Conservation (phyloP, 2,113 vertebrate species). For the Amia ocellicauda region DNA sequence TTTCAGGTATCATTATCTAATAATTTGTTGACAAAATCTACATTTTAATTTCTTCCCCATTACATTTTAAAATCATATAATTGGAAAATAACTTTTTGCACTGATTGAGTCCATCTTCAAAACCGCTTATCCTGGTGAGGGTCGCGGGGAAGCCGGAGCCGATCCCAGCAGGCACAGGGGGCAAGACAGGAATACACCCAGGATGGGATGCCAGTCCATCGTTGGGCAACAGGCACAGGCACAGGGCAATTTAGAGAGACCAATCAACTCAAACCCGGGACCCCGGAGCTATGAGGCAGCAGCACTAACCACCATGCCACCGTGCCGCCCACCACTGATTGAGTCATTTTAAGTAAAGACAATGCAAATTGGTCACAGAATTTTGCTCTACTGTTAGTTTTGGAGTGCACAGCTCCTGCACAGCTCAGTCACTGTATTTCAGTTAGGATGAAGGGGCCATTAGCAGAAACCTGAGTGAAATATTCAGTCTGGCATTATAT, state of each 20-base stretch:
- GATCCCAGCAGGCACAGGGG: too few species aligned
- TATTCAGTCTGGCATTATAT: conserved; percentile 21
- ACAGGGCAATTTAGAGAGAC: too few species aligned
- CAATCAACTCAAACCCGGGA: too few species aligned
- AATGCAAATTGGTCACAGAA: neutral
- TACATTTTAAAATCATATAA: neutral
- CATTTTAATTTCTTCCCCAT: neutral
- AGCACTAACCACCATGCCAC: too few species aligned
- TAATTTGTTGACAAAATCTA: neutral
- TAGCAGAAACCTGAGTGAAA: neutral
- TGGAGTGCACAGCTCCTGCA: neutral
- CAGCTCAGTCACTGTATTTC: neutral
- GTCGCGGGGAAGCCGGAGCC: too few species aligned
- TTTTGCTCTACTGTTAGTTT: neutral
- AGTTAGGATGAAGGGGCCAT: neutral
- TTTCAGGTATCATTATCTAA: neutral
- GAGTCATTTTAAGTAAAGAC: neutral
- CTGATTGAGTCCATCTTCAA: neutral
- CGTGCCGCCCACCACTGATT: too few species aligned
- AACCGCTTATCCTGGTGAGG: too few species aligned
- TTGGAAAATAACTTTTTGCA: neutral
- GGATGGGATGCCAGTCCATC: too few species aligned
- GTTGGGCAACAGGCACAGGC: too few species aligned
- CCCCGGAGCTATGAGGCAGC: too few species aligned
- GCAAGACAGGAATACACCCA: too few species aligned